Percentiles rank a stretch among this genome's conserved stretches.
phyloP scores from a whole-genome alignment of 2,797 vertebrate genomes.

The Streptopelia turtur region DNA sequence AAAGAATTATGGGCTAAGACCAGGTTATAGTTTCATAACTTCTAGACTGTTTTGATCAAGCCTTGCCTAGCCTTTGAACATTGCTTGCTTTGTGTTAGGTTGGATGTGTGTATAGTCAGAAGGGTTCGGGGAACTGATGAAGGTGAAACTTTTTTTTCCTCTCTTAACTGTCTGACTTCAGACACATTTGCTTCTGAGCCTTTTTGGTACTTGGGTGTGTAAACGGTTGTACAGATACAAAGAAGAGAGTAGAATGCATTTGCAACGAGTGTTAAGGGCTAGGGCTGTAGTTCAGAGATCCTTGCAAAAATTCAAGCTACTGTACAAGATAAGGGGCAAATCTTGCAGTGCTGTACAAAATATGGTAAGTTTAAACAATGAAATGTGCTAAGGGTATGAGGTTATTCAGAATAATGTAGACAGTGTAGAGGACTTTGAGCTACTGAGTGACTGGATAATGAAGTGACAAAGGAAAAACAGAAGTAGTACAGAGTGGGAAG shows the following conservation, averaged over 20 bases:
- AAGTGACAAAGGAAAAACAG: background rate
- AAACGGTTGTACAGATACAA: background rate
- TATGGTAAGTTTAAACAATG: background rate
- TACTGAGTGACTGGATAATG: background rate
- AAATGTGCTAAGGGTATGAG: background rate
- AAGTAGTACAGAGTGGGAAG: background rate
- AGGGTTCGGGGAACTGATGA: background rate
- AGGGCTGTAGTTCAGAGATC: background rate
- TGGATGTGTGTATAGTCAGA: background rate
- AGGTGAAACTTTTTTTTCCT: background rate
- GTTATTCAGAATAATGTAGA: background rate
- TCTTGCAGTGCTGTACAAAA: background rate
- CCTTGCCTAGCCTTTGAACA: background rate
- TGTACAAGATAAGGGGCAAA: background rate
- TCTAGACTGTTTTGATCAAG: background rate
- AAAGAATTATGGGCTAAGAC: background rate
- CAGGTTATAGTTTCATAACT: background rate
- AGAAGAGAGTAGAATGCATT: background rate
- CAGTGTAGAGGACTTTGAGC: background rate
- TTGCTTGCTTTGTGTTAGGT: background rate
- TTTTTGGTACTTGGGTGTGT: background rate
- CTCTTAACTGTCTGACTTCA: background rate
- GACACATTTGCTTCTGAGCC: background rate
- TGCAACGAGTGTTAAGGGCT: background rate
- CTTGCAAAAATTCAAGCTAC: background rate